Base-by-base conservation (phyloP, 1,140 invertebrate species). In the Macrocentrus cingulum region DNA sequence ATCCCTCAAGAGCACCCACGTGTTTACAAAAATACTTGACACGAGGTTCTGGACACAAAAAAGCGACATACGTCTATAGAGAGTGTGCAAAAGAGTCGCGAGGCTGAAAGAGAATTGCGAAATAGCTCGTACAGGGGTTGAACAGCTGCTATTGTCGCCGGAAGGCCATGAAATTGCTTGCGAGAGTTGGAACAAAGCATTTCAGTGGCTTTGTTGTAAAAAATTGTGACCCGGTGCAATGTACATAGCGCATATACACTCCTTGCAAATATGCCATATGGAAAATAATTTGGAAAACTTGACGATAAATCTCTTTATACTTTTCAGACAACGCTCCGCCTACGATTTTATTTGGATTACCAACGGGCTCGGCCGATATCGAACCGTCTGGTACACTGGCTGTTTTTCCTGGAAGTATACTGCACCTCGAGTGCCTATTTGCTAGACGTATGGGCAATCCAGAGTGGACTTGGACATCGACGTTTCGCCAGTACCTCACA, bases 401-500 rank as follows among this genome's bases (percentile, higher is more conserved):
- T 4, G 88, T 94, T 15, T 89, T 87, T 55, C 91, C 91, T 0
- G 90, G 90, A 59, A 91, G 89, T 61, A 91, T 91, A 0, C 70
- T 94, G 0, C 88, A 92, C 69, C 79, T 95, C 42, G 91, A 94
- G 70, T 95, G 92, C 68, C 82, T 94, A 50, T 91, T 88, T 66
- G 84, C 86, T 0, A 78, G 91, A 51, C 80, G 84, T 32, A 71
- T 88, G 19, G 91, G 91, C 1, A 88, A 88, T 56, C 92, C 92
- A 0, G 88, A 90, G 59, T 94, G 92, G 92, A 89, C 86, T n/a
- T 94, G 91, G 90, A 92, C 90, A 0, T 88, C 91, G 32, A 87
- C 83, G 8, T 85, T 86, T 61, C 84, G 88, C 59, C 84, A 88
- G 69, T 91, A 92, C 70, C 78, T 84, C 9, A 90, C 88, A 61